phyloP scores from a whole-genome alignment of 2,888 invertebrate genomes.

The Gymnoscelis rufifasciata region DNA sequence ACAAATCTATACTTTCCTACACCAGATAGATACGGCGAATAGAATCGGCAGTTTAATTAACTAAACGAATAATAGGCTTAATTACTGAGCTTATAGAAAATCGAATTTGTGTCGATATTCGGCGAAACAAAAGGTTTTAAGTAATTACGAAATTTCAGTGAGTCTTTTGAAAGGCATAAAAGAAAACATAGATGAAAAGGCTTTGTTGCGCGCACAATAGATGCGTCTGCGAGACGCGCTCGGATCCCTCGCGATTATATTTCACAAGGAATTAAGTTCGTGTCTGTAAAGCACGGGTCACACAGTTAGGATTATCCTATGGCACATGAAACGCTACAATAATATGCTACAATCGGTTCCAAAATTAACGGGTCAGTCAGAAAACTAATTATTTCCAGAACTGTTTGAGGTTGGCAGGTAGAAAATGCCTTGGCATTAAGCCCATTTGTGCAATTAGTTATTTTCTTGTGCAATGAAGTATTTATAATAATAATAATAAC shows the following conservation, averaged over 20 bases:
- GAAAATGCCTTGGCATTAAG: too few relatives aligned
- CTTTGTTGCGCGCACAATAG: slow-evolving; percentile 1
- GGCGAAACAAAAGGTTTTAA: background rate
- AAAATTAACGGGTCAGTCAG: too few relatives aligned
- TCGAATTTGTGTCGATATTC: slow-evolving; percentile 12
- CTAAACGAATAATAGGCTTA: slow-evolving; percentile 15
- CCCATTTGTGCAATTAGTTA: too few relatives aligned
- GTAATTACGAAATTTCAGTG: background rate
- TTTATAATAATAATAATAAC: too few relatives aligned
- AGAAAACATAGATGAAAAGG: background rate
- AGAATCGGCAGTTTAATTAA: slow-evolving; percentile 18
- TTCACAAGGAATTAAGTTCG: background rate
- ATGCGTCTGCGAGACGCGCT: background rate
- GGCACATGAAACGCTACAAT: too few relatives aligned
- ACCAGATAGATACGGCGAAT: slow-evolving; percentile 1
- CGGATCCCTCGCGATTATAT: background rate
- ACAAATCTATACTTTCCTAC: background rate
- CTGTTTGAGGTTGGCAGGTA: too few relatives aligned
- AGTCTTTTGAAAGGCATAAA: background rate
- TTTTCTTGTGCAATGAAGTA: too few relatives aligned
- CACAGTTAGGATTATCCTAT: too few relatives aligned
- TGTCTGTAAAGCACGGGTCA: too few relatives aligned
- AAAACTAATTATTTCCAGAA: too few relatives aligned
- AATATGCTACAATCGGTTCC: too few relatives aligned
- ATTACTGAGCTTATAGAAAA: slow-evolving; percentile 17